Base-by-base conservation (phyloP, 2,797 vertebrate genomes). In the Heliangelus exortis region DNA sequence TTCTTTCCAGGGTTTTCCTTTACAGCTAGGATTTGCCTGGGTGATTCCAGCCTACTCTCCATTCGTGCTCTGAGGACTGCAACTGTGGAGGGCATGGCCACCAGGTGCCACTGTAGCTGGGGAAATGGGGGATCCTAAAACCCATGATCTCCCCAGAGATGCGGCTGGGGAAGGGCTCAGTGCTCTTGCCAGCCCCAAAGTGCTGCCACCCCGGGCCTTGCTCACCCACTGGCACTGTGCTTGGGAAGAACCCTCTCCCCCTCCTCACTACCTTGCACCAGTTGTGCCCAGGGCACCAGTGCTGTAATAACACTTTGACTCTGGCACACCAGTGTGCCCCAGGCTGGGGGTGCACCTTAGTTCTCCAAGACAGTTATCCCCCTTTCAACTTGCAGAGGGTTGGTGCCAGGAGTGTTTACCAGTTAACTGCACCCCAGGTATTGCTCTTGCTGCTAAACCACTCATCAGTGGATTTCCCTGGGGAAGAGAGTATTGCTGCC, bases 11-110 rank as follows among this genome's bases (percentile, higher is more conserved):
- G 21, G 4, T 4, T 78, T 89, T 93, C 11, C 41, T 92, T 95
- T 95, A 25, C 31, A 66, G 61, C 3, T 1, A 20, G n/a, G 17
- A 45, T 81, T 80, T 89, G 22, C 18, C 23, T 29, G 5, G 12
- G 45, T 20, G 8, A 20, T 55, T 29, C 25, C 13, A 71, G 47
- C 28, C 19, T 3, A 11, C 25, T 9, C 8, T 43, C 2, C 59
- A 5, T 15, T 47, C 13, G 28, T 65, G 7, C n/a, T 41, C n/a
- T 43, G 26, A 59, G 20, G 33, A 48, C 26, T 71, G 54, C 7
- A 21, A 12, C 11, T 2, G 2, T 1, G 5, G 18, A 75, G 39
- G 58, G 16, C 29, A 50, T 8, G 6, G 26, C n/a, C 14, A 34
- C 11, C 13, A n/a, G 5, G 8, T 47, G 26, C 23, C 17, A 77